Evolutionary conservation across 2,113 vertebrate genomes (phyloP), one percentile per base, ranked within the genome.

Genomic region (Dasyprocta punctata): DNA sequence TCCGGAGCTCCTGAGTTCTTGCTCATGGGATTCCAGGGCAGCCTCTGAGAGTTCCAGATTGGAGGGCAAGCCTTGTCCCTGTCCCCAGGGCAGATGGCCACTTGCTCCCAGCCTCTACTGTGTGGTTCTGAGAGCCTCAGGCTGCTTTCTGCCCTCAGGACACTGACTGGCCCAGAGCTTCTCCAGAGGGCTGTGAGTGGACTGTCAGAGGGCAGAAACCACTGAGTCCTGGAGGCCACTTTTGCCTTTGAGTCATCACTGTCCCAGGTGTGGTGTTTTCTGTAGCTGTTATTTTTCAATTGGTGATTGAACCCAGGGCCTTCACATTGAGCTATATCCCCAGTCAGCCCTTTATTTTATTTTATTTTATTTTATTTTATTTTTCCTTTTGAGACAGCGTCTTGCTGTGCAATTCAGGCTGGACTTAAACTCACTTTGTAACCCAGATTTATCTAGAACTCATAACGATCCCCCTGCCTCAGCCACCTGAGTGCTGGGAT

Each of bases 1-100:
- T 78, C 22, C 1, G 20, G 12, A 20, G 24, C 33, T 22, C 69
- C 36, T 28, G 1, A 16, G 80, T 20, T 30, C 84, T 67, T 47
- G 65, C 69, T 13, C 9, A 10, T 28, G 5, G 7, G 33, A 44
- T 30, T 30, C 49, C n/a, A 4, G 9, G 61, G 0, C 30, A 16
- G 26, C 19, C 49, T 22, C 38, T 0, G 0, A 0, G 11, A 30
- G 22, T 5, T 5, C 83, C 3, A 10, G 26, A 4, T 7, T 0
- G 10, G 28, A 73, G 73, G 73, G 6, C 20, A 17, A 12, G 19
- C 9, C 67, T 17, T 9, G 24, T 61, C 38, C 20, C 69, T 36
- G 11, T 38, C 58, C 61, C 49, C 28, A 13, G 28, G 36, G 20
- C 28, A 38, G 36, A 9, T 4, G 19, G 36, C 7, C 47, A 0